Percentiles rank a stretch among this genome's conserved stretches.
These are phyloP conservation scores for Orchestes rusci DNA, from an alignment of 2,888 invertebrate genomes.

Conservation along the genomic window DNA sequence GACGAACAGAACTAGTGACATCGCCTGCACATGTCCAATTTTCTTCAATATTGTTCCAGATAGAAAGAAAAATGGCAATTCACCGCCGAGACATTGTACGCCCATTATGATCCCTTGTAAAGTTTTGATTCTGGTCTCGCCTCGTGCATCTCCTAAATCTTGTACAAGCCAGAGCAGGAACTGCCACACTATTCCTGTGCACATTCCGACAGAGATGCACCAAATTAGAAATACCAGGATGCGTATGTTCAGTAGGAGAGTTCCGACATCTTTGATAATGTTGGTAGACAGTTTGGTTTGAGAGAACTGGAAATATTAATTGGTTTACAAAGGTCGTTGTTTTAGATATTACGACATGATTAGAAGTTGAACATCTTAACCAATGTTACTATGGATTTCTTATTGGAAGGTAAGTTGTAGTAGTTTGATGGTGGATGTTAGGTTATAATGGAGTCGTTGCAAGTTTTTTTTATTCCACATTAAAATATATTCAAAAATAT, in stretches of 20 bases:
- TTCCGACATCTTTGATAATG: slow-evolving; percentile 62
- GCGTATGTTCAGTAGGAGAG: slow-evolving; percentile 56
- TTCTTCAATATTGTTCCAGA: slow-evolving; percentile 71
- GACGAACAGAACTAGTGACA: slow-evolving; percentile 73
- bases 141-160: slow-evolving; percentile 52
- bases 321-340: no score
- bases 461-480: no score
- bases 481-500: no score
- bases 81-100: slow-evolving; percentile 71
- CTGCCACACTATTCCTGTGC: slow-evolving; percentile 80
- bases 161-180: slow-evolving; percentile 83
- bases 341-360: no score
- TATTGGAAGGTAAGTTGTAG: no score
- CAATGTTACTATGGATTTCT: no score
- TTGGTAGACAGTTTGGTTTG: slow-evolving; percentile 59
- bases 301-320: slow-evolving; percentile 55
- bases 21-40: slow-evolving; percentile 74
- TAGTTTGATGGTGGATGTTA: no score
- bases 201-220: slow-evolving; percentile 75
- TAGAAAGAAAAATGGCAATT: slow-evolving; percentile 79
- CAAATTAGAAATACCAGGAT: slow-evolving; percentile 71
- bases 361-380: no score
- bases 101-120: slow-evolving; percentile 42
- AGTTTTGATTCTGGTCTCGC: slow-evolving; percentile 43
- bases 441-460: no score